A percentile compares a stretch with the other conserved stretches of the same genome.
These are phyloP conservation scores for Salvator merianae DNA, from an alignment of 2,113 vertebrate genomes.

Conservation along the genomic window DNA sequence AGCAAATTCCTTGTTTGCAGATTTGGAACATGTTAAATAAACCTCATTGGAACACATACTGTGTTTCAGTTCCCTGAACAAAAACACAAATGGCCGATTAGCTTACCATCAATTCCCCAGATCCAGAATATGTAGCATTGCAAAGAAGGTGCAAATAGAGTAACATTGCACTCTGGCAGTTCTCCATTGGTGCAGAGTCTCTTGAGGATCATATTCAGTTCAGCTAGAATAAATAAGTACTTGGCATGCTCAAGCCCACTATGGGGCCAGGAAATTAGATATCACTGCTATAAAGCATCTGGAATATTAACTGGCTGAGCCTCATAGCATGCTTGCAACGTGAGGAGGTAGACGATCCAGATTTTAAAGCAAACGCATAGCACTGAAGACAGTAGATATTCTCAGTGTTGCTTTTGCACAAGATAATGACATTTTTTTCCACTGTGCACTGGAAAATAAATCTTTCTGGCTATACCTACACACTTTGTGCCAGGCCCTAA, in stretches of 20 bases:
- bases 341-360: not conserved
- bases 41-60: not conserved
- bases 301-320: slow-evolving; percentile 8
- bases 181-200: not conserved
- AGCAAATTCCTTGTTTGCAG: not conserved
- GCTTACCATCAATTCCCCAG: not conserved
- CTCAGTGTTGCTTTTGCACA: not conserved
- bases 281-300: slow-evolving; percentile 1
- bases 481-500: not conserved
- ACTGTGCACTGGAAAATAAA: not conserved
- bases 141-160: slow-evolving; percentile 1
- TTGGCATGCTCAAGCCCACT: not conserved
- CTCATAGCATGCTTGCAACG: not conserved
- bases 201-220: slow-evolving; percentile 3
- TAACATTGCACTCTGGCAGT: not conserved
- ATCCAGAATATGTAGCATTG: not conserved
- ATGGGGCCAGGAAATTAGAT: slow-evolving; percentile 24
- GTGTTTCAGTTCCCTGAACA: not conserved
- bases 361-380: not conserved
- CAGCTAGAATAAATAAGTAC: not conserved
- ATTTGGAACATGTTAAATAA: not conserved
- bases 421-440: too few species aligned
- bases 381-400: slow-evolving; percentile 1
- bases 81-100: not conserved
- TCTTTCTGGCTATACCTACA: not conserved